Conservation (phyloP, 2,888 invertebrate species). For the Epinotia bilunana region DNA sequence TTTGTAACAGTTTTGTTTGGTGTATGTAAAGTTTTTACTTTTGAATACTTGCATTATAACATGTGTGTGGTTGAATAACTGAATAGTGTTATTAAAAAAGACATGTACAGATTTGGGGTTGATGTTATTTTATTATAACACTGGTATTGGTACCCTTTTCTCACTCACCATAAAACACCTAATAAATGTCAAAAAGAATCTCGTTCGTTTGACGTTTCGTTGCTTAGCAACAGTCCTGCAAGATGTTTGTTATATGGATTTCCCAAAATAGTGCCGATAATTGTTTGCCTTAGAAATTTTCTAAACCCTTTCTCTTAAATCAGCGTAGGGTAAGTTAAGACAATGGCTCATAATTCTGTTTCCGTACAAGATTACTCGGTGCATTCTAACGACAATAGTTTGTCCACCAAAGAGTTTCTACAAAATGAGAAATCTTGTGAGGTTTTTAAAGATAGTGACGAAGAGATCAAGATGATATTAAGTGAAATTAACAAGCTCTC, state of each 20-base stretch:
- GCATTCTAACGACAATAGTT: conserved; percentile 72
- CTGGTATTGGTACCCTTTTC: too few relatives aligned
- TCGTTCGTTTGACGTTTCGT: conserved; percentile 46
- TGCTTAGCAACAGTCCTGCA: conserved; percentile 57
- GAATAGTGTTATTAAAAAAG: too few relatives aligned
- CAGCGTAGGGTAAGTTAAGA: conserved; percentile 16
- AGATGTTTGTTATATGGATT: conserved; percentile 50
- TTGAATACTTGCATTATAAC: too few relatives aligned
- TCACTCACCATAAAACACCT: not conserved
- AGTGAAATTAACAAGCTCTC: conserved; percentile 87
- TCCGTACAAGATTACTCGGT: conserved; percentile 53
- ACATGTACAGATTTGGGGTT: too few relatives aligned
- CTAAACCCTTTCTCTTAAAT: not conserved
- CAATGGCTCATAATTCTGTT: conserved; percentile 62
- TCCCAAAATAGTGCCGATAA: conserved; percentile 33
- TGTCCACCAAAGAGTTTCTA: conserved; percentile 76
- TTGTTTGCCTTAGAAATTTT: not conserved
- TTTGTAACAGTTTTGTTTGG: too few relatives aligned
- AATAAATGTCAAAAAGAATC: conserved; percentile 11
- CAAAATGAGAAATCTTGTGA: conserved; percentile 75
- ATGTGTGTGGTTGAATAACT: too few relatives aligned
- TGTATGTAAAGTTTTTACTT: too few relatives aligned
- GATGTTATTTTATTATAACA: too few relatives aligned
- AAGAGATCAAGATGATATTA: conserved; percentile 88
- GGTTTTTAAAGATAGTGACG: conserved; percentile 77